A percentile compares a stretch with the other conserved stretches of the same genome.
Evolutionary conservation across 2,888 invertebrate species (phyloP).

Genomic region (Arctia plantaginis): DNA sequence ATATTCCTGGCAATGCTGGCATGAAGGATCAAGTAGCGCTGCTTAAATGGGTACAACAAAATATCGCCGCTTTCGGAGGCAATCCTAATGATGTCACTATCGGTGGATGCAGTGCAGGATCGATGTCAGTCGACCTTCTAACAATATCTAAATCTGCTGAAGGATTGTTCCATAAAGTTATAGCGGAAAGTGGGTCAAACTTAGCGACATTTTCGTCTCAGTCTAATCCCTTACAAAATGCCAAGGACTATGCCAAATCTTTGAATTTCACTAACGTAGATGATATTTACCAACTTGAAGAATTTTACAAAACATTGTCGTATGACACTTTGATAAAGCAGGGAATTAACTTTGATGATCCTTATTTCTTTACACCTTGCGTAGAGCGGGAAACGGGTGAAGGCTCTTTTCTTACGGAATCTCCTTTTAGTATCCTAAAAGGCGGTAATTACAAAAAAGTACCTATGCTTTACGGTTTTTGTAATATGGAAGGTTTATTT

Average conservation of each 20-base stretch:
- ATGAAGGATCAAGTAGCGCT: slow-evolving; percentile 46
- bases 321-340: neutral
- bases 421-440: too few species aligned
- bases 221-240: too few species aligned
- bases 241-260: too few species aligned
- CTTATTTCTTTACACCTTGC: slow-evolving; percentile 7
- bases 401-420: neutral
- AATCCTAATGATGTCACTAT: slow-evolving; percentile 63
- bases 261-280: too few species aligned
- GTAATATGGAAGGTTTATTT: too few species aligned
- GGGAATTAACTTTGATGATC: slow-evolving; percentile 1
- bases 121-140: neutral
- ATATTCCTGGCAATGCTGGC: too few species aligned
- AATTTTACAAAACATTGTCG: slow-evolving; percentile 46
- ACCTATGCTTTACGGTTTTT: too few species aligned
- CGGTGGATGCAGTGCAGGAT: slow-evolving; percentile 52
- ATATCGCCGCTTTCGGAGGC: too few species aligned
- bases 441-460: too few species aligned
- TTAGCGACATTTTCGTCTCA: too few species aligned
- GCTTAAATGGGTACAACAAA: slow-evolving; percentile 44
- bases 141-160: neutral
- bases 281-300: neutral
- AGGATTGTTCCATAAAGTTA: neutral
- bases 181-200: too few species aligned
- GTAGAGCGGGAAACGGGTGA: slow-evolving; percentile 2